Conservation (phyloP, 2,797 vertebrate species). For the Hephaestus fuliginosus region DNA sequence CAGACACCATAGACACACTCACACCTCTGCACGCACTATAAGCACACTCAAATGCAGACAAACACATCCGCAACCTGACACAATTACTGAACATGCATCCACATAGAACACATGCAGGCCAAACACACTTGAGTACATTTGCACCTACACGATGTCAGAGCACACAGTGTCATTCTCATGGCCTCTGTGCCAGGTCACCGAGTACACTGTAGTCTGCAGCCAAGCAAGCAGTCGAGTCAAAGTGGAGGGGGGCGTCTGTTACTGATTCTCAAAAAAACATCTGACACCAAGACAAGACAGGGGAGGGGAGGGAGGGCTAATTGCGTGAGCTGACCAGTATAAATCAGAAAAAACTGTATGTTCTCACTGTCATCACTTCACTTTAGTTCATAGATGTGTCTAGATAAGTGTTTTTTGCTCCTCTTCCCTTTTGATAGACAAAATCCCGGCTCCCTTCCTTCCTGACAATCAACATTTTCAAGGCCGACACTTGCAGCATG, state of each 20-base stretch:
- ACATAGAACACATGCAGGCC: neutral
- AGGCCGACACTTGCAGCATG: constrained; percentile 31
- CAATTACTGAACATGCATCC: neutral
- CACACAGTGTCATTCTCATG: constrained; percentile 13
- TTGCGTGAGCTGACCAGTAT: neutral
- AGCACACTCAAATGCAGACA: neutral
- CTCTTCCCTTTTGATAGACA: neutral
- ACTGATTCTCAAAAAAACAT: constrained; percentile 12
- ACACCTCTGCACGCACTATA: constrained; percentile 4
- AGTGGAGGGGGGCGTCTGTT: constrained; percentile 37
- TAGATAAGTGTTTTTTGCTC: constrained; percentile 1
- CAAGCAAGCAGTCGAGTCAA: constrained; percentile 33
- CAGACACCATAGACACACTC: constrained; percentile 22
- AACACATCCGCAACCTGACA: constrained; percentile 15
- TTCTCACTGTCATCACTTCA: constrained; percentile 16
- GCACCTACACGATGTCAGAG: constrained; percentile 29
- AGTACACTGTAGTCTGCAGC: constrained; percentile 33
- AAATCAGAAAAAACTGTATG: constrained; percentile 14
- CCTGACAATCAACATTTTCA: constrained; percentile 33
- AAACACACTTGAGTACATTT: constrained; percentile 23
- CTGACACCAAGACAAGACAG: constrained; percentile 39
- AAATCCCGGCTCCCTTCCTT: neutral
- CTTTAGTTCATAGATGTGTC: neutral
- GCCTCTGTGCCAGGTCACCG: constrained; percentile 32
- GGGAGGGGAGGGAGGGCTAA: neutral